phyloP scores from a whole-genome alignment of 2,113 vertebrate genomes.

The Apodemus sylvaticus region DNA sequence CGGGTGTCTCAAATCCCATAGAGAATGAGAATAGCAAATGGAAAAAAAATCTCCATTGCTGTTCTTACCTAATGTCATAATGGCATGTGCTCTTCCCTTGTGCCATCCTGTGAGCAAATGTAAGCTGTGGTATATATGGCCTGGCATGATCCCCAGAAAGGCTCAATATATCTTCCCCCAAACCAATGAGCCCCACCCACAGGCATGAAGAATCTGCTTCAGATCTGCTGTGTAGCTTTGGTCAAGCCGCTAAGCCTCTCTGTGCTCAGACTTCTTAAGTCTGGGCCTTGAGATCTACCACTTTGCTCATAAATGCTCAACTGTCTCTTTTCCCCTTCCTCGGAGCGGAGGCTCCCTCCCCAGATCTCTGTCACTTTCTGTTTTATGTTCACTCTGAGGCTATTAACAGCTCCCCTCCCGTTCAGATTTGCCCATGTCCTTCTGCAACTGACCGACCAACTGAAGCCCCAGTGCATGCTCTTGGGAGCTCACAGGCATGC shows the following conservation, averaged over 20 bases:
- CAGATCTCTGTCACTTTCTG: neutral
- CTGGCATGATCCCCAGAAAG: neutral
- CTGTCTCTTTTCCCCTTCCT: neutral
- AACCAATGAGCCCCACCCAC: neutral
- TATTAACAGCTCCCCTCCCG: neutral
- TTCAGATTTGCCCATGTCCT: neutral
- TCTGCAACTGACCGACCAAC: neutral
- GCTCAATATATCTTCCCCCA: neutral
- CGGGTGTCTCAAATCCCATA: neutral
- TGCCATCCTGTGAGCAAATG: neutral
- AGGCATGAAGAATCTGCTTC: neutral
- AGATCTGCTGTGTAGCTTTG: neutral
- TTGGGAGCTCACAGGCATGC: neutral
- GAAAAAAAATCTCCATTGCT: neutral
- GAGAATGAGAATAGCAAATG: neutral
- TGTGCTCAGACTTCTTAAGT: neutral
- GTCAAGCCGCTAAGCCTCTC: neutral
- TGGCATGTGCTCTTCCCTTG: neutral
- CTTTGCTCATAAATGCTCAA: neutral
- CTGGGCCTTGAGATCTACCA: neutral
- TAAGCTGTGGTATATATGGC: too few relatives aligned
- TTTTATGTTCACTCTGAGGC: slow-evolving; percentile 25
- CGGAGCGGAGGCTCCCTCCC: neutral
- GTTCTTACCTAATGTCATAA: rapidly evolving
- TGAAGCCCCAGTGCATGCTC: neutral